phyloP scores from a whole-genome alignment of 2,113 vertebrate genomes.

The Spilogale gracilis region DNA sequence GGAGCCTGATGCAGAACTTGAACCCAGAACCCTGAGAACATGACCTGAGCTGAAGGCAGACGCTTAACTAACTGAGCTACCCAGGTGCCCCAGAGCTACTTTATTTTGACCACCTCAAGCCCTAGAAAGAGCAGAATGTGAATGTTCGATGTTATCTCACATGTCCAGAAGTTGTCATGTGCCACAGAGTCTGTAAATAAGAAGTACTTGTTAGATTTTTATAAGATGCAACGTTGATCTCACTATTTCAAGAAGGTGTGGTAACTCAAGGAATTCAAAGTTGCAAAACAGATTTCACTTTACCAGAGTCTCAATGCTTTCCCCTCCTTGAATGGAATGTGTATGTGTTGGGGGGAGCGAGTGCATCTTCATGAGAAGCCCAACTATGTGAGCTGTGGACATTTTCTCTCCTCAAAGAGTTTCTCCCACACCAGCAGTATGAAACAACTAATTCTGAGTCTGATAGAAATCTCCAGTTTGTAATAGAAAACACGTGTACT shows the following conservation, averaged over 20 bases:
- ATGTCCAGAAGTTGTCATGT: conserved; percentile 51
- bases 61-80: too few relatives aligned
- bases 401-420: conserved; percentile 70
- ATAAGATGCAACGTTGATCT: conserved; percentile 74
- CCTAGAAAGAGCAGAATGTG: conserved; percentile 67
- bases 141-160: conserved; percentile 18
- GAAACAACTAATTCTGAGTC: conserved; percentile 84
- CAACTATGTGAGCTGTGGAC: conserved; percentile 66
- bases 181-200: conserved; percentile 75
- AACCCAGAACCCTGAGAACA: too few relatives aligned
- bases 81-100: conserved; percentile 51
- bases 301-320: conserved; percentile 25
- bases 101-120: conserved; percentile 74
- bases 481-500: conserved; percentile 87
- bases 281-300: conserved; percentile 67
- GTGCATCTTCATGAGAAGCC: conserved; percentile 66
- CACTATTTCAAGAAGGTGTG: conserved; percentile 72
- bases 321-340: background rate
- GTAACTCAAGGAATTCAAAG: conserved; percentile 69
- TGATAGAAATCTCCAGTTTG: conserved; percentile 84
- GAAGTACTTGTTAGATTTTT: conserved; percentile 57
- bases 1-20: too few relatives aligned
- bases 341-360: background rate
- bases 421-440: conserved; percentile 82
- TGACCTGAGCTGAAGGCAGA: too few relatives aligned